A percentile compares a stretch with the other conserved stretches of the same genome.
phyloP scores from a whole-genome alignment of 2,797 vertebrate species.

The Phataginus tetradactyla region DNA sequence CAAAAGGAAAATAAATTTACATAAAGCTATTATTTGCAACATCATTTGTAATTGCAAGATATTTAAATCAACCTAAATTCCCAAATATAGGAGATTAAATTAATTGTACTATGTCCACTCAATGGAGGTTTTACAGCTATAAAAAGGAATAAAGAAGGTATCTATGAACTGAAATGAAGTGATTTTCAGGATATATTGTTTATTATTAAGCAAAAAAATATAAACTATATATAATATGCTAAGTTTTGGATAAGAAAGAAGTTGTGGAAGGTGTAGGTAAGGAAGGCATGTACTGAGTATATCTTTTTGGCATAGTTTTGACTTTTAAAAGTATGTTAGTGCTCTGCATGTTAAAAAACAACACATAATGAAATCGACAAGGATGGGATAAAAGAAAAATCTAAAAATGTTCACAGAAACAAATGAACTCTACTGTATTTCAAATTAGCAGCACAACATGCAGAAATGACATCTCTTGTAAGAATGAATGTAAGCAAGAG shows the following conservation, averaged over 20 bases:
- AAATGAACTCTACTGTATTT: neutral
- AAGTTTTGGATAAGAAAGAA: neutral
- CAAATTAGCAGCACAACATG: neutral
- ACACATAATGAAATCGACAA: neutral
- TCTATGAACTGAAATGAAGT: neutral
- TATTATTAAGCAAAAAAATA: neutral
- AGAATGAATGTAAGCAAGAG: neutral
- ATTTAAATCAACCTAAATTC: neutral
- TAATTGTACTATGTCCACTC: neutral
- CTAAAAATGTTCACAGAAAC: neutral
- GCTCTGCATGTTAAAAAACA: neutral
- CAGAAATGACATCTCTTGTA: neutral
- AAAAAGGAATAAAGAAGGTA: neutral
- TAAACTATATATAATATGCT: neutral
- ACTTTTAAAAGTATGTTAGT: neutral
- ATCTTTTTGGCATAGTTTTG: neutral
- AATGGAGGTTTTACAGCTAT: neutral
- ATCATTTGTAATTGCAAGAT: neutral
- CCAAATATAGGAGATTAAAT: neutral
- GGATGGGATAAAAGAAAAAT: neutral
- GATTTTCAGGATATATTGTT: neutral
- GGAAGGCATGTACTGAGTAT: neutral
- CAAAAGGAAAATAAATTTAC: neutral
- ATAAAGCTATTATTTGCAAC: neutral
- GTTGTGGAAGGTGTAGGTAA: accelerated